Conservation (phyloP, 2,888 invertebrate species). For the Cheilosia impressa region DNA sequence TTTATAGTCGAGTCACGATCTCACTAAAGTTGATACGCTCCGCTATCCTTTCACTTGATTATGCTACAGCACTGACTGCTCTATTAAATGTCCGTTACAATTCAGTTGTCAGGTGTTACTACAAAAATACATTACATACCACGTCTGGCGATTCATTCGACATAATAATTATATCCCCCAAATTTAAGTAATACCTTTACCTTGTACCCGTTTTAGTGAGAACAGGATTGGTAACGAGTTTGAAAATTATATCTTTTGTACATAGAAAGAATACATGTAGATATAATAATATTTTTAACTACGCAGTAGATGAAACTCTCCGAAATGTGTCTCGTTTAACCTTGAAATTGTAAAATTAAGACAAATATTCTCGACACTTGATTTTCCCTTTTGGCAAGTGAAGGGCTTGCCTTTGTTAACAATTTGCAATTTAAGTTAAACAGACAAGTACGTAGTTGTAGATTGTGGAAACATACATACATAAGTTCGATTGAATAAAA, state of each 20-base stretch:
- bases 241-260: too few relatives aligned
- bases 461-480: neutral
- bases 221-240: slow-evolving; percentile 4
- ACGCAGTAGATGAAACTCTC: neutral
- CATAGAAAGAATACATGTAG: too few relatives aligned
- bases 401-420: neutral
- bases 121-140: neutral
- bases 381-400: neutral
- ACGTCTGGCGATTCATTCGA: neutral
- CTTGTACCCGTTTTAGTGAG: neutral
- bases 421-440: neutral
- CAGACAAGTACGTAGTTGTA: too few relatives aligned
- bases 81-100: neutral
- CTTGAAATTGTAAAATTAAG: neutral
- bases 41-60: neutral
- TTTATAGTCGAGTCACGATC: neutral
- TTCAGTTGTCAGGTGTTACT: neutral
- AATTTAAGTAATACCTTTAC: neutral
- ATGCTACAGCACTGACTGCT: neutral
- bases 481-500: neutral
- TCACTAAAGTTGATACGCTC: neutral
- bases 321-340: neutral
- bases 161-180: neutral
- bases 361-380: neutral
- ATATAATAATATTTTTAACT: neutral